A percentile compares a stretch with the other conserved stretches of the same genome.
phyloP scores from a whole-genome alignment of 2,888 invertebrate genomes.

The Himalopsyche japonica region DNA sequence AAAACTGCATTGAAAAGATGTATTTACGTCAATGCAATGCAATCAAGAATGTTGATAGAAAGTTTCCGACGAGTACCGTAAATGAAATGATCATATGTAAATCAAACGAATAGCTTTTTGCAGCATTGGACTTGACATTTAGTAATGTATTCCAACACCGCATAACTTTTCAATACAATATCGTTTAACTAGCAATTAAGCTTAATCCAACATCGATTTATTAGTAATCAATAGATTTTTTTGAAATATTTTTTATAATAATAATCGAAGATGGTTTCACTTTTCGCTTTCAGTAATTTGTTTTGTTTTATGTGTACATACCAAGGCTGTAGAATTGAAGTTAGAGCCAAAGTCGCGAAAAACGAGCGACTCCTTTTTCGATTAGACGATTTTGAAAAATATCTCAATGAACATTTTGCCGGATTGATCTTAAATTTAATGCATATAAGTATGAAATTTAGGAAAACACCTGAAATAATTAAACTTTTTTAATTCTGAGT shows the following conservation, averaged over 20 bases:
- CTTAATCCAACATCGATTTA: neutral
- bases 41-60: neutral
- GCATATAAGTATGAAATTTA: too few relatives aligned
- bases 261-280: too few relatives aligned
- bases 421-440: too few relatives aligned
- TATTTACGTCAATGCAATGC: neutral
- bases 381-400: too few relatives aligned
- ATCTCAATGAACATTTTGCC: too few relatives aligned
- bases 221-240: neutral
- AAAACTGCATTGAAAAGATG: neutral
- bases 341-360: too few relatives aligned
- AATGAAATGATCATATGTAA: neutral
- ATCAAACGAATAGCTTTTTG: neutral
- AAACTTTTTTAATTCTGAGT: too few relatives aligned
- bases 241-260: neutral
- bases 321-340: too few relatives aligned
- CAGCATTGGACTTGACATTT: neutral
- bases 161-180: neutral
- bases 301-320: too few relatives aligned
- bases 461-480: too few relatives aligned
- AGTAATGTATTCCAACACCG: neutral
- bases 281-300: neutral
- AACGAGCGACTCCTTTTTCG: too few relatives aligned
- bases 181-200: neutral
- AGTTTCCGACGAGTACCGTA: neutral